These are phyloP conservation scores for Poecilia velifera DNA, from an alignment of 2,797 vertebrate genomes.

Conservation along the genomic window DNA sequence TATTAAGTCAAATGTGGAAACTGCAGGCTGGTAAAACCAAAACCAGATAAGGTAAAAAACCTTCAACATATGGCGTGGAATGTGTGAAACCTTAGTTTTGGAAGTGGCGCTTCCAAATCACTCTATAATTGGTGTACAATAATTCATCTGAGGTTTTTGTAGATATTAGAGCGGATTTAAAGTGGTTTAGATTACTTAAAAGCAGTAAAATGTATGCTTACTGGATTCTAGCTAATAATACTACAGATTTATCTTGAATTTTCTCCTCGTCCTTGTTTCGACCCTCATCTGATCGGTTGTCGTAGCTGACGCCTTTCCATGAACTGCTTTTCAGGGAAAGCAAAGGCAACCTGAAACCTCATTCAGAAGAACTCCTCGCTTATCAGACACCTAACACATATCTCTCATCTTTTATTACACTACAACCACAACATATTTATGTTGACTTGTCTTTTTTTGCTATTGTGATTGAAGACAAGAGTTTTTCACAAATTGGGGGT, in stretches of 20 bases:
- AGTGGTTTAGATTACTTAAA: background rate
- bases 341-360: constrained; percentile 2
- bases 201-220: background rate
- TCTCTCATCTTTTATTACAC: background rate
- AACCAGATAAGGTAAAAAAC: background rate
- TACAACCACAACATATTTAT: background rate
- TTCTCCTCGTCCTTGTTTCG: background rate
- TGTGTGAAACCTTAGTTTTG: background rate
- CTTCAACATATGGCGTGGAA: background rate
- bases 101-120: background rate
- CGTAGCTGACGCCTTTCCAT: background rate
- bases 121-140: background rate
- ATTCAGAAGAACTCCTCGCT: background rate
- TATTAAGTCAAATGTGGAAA: background rate
- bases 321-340: background rate
- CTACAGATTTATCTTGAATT: background rate
- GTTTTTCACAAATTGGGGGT: background rate
- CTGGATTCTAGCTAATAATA: background rate
- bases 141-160: background rate
- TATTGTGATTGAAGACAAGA: background rate
- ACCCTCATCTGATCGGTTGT: background rate
- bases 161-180: background rate
- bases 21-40: background rate
- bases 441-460: background rate
- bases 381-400: background rate